Conservation (phyloP, 2,888 invertebrate species). For the Hydraecia micacea region DNA sequence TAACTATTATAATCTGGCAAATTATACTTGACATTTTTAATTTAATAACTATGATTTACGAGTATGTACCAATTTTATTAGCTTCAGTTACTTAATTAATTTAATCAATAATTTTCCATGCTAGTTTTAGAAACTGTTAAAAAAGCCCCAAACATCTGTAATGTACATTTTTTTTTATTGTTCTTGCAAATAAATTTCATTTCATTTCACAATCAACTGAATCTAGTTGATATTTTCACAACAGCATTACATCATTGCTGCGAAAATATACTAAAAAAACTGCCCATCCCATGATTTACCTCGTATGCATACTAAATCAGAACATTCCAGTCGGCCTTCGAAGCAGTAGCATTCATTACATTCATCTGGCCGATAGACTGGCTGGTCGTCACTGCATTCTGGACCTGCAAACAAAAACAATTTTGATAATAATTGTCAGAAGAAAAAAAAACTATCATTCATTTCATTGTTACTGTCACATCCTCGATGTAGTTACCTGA, state of each 20-base stretch:
- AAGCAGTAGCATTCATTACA: constrained; percentile 45
- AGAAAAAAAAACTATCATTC: too few species aligned
- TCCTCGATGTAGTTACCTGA: too few species aligned
- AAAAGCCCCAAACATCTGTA: too few species aligned
- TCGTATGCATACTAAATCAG: constrained; percentile 44
- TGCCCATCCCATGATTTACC: constrained; percentile 13
- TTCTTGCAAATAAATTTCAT: too few species aligned
- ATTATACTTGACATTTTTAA: too few species aligned
- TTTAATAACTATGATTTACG: too few species aligned
- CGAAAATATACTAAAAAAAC: neutral
- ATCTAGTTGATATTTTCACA: neutral
- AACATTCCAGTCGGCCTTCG: constrained; percentile 29
- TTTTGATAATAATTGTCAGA: neutral
- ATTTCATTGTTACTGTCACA: neutral
- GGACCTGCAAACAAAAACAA: constrained; percentile 13
- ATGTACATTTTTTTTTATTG: too few species aligned
- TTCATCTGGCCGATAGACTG: constrained; percentile 18
- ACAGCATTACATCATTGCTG: neutral
- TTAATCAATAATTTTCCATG: too few species aligned
- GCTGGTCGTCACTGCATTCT: constrained; percentile 13
- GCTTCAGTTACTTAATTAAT: too few species aligned
- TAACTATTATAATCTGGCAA: too few species aligned
- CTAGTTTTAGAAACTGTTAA: too few species aligned
- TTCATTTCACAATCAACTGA: neutral
- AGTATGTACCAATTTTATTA: too few species aligned